A percentile compares a stretch with the other conserved stretches of the same genome.
phyloP scores from a whole-genome alignment of 2,888 invertebrate species.

The Archaeoteleia sp. region DNA sequence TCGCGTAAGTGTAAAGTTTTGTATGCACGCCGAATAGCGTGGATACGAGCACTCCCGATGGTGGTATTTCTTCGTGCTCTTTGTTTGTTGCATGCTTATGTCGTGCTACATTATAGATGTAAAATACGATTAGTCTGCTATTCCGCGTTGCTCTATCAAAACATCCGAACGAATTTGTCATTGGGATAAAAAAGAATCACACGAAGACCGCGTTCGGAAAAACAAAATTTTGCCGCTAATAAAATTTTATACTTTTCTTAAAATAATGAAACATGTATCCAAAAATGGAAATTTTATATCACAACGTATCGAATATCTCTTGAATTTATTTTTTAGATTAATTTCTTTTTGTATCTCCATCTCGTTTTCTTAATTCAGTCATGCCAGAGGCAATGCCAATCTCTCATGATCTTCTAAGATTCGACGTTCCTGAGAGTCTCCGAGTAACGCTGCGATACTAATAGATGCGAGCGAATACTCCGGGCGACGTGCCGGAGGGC shows the following conservation, averaged over 20 bases:
- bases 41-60: constrained; percentile 43
- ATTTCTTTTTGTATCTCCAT: constrained; percentile 48
- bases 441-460: constrained; percentile 58
- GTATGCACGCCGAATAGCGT: constrained; percentile 48
- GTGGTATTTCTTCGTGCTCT: constrained; percentile 71
- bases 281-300: no score
- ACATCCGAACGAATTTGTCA: no score
- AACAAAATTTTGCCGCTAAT: no score
- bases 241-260: no score
- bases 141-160: neutral
- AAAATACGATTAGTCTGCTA: constrained; percentile 68
- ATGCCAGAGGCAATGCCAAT: constrained; percentile 46
- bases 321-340: constrained; percentile 42
- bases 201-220: no score
- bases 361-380: constrained; percentile 50
- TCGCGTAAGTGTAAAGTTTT: constrained; percentile 52
- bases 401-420: constrained; percentile 48
- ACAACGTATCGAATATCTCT: no score
- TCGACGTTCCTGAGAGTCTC: constrained; percentile 44
- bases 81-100: constrained; percentile 66
- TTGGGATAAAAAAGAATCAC: no score
- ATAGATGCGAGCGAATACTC: constrained; percentile 62
- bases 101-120: constrained; percentile 64
- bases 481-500: constrained; percentile 38
- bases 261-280: no score